These are phyloP conservation scores for Mellivora capensis DNA, from an alignment of 2,113 vertebrate genomes.

Conservation along the genomic window DNA sequence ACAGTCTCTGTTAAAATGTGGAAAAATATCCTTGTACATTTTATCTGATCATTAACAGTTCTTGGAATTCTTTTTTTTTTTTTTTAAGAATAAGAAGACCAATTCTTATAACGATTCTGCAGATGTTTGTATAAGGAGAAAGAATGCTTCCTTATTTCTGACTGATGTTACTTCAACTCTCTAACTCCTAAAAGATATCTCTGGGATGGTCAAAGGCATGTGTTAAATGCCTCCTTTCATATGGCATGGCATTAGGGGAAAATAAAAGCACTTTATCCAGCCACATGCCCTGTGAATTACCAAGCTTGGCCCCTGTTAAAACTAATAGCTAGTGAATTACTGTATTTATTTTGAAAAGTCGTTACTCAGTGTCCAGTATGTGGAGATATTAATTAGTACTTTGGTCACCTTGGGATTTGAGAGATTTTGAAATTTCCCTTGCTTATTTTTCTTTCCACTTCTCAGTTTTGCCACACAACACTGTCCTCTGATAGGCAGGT, in stretches of 20 bases:
- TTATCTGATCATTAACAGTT: not conserved
- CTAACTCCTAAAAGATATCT: not conserved
- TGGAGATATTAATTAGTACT: conserved; percentile 44
- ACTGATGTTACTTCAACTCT: not conserved
- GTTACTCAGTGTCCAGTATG: conserved; percentile 23
- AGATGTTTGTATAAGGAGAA: not conserved
- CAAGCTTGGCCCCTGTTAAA: not conserved
- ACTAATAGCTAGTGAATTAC: conserved; percentile 38
- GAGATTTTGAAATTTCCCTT: conserved; percentile 1
- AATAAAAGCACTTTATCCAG: not conserved
- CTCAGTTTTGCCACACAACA: not conserved
- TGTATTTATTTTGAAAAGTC: conserved; percentile 45
- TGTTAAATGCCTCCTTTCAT: not conserved
- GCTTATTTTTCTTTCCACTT: not conserved
- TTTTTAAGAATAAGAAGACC: not conserved
- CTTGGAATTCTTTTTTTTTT: not conserved
- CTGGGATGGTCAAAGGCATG: not conserved
- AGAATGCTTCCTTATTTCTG: not conserved
- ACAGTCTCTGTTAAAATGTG: not conserved
- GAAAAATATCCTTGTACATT: not conserved
- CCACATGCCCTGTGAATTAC: not conserved
- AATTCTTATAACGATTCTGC: not conserved
- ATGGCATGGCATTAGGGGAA: not conserved
- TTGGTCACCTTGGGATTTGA: conserved; percentile 3
- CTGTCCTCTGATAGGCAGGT: not conserved